Evolutionary conservation across 1,140 invertebrate species (phyloP).

Genomic region (Gerris buenoi): DNA sequence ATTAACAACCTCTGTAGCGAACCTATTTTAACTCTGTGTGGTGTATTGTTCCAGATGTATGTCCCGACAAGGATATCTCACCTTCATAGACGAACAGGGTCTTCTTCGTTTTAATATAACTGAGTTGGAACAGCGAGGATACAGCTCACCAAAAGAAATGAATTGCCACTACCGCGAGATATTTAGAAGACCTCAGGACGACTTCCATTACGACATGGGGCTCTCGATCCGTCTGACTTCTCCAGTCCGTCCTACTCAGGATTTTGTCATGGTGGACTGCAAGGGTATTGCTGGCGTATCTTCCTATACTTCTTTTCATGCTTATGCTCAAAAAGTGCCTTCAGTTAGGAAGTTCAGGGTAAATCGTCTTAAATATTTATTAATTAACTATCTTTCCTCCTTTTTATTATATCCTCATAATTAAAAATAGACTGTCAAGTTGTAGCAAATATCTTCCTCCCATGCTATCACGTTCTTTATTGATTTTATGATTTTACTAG

Average conservation of each 20-base stretch:
- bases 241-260: constrained; percentile 8
- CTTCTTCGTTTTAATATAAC: constrained; percentile 17
- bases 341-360: constrained; percentile 19
- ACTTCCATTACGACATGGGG: constrained; percentile 15
- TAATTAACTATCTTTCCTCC: no score
- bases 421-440: no score
- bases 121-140: constrained; percentile 15
- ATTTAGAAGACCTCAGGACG: constrained; percentile 12
- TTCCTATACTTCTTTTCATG: constrained; percentile 18
- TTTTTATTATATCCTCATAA: no score
- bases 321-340: constrained; percentile 11
- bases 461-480: no score
- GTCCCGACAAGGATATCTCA: constrained; percentile 14
- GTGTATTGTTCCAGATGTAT: constrained; percentile 18
- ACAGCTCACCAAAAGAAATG: constrained; percentile 7
- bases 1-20: no score
- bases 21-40: no score
- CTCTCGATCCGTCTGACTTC: constrained; percentile 8
- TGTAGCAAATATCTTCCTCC: no score
- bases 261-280: constrained; percentile 19
- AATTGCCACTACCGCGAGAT: constrained; percentile 21
- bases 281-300: constrained; percentile 11
- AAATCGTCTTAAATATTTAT: constrained; percentile 6
- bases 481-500: no score
- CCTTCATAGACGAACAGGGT: constrained; percentile 19